Evolutionary conservation across 2,888 invertebrate genomes (phyloP).

Genomic region (Unio delphinus): DNA sequence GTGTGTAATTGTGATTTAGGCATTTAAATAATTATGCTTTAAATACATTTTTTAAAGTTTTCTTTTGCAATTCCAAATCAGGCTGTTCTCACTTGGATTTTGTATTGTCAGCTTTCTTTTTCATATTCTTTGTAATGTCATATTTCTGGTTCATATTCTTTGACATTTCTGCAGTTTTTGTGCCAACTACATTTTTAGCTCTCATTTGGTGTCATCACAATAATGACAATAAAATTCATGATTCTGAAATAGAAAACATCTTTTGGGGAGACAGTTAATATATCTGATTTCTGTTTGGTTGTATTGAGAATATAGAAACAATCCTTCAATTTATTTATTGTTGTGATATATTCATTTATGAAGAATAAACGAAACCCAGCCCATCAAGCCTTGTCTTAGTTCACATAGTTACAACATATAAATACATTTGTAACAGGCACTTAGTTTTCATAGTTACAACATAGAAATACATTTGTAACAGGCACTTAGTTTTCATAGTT

Average conservation of each 20-base stretch:
- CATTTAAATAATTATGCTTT: too few relatives aligned
- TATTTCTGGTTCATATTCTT: background rate
- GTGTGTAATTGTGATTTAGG: too few relatives aligned
- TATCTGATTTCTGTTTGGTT: too few relatives aligned
- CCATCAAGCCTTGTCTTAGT: background rate
- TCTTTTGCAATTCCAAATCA: too few relatives aligned
- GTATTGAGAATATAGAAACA: too few relatives aligned
- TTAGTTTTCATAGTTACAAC: background rate
- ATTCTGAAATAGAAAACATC: too few relatives aligned
- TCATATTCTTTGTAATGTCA: background rate
- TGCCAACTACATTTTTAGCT: background rate
- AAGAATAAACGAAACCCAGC: background rate
- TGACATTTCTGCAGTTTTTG: background rate
- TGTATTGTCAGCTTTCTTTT: background rate
- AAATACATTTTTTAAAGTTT: too few relatives aligned
- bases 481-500: slow-evolving; percentile 26
- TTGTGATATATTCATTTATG: too few relatives aligned
- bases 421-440: slow-evolving; percentile 39
- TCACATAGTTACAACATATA: background rate
- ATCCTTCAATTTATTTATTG: too few relatives aligned
- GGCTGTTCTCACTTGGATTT: background rate
- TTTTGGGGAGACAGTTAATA: too few relatives aligned
- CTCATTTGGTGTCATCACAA: background rate
- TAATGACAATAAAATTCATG: too few relatives aligned
- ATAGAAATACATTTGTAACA: slow-evolving; percentile 19